Conservation (phyloP, 2,113 vertebrate genomes). For the Cochlearius cochlearius region DNA sequence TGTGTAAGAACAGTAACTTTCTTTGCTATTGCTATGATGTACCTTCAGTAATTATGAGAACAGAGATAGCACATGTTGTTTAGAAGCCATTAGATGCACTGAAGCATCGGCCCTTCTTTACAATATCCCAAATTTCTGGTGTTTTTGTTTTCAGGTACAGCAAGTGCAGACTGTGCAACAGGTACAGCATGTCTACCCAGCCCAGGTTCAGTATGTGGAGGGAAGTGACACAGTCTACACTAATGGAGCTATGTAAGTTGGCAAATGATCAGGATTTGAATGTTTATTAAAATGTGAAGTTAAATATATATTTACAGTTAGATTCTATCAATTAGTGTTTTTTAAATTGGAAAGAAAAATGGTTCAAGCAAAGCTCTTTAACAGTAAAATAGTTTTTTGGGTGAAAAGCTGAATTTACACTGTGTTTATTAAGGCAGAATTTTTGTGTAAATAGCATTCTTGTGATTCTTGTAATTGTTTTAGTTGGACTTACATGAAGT, state of each 20-base stretch:
- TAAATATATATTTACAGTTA: neutral
- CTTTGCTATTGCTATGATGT: neutral
- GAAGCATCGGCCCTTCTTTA: neutral
- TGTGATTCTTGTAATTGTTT: neutral
- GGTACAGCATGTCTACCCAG: constrained; percentile 84
- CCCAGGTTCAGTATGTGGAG: constrained; percentile 86
- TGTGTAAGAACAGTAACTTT: neutral
- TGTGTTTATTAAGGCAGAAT: neutral
- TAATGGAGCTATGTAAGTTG: constrained; percentile 86
- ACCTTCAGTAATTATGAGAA: neutral
- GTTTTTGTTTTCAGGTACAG: constrained; percentile 76
- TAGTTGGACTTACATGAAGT: neutral
- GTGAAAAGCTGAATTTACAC: neutral
- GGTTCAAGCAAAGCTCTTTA: neutral
- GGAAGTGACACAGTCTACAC: constrained; percentile 84
- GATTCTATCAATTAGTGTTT: neutral
- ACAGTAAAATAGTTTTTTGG: neutral
- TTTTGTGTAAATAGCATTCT: neutral
- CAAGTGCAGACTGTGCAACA: constrained; percentile 83
- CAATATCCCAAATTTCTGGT: neutral
- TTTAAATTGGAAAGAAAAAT: neutral
- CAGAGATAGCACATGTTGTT: neutral
- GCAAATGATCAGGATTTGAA: neutral
- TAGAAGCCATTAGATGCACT: neutral
- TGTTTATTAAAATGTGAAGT: neutral